Evolutionary conservation across 2,797 vertebrate species (phyloP).

Genomic region (Adrianichthys oophorus): DNA sequence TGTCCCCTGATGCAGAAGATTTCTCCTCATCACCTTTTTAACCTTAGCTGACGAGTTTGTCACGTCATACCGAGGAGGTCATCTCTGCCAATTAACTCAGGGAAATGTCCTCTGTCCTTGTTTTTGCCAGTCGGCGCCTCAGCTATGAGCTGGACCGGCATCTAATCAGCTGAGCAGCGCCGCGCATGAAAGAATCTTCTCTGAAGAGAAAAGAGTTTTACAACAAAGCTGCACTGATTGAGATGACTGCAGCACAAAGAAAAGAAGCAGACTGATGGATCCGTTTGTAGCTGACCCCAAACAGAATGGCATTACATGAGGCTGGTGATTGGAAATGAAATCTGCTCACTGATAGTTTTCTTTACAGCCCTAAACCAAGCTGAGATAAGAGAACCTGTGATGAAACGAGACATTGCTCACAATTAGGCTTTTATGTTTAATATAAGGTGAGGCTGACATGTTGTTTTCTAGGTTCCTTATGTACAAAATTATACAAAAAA

Average conservation of each 20-base stretch:
- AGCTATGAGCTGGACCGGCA: neutral
- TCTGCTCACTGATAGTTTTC: constrained; percentile 5
- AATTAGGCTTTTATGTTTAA: no score
- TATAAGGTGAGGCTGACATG: no score
- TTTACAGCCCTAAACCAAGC: constrained; percentile 3
- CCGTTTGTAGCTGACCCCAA: neutral
- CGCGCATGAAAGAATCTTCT: constrained; percentile 23
- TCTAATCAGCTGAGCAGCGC: constrained; percentile 13
- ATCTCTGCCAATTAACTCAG: constrained; percentile 27
- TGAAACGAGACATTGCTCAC: neutral
- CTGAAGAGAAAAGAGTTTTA: constrained; percentile 3
- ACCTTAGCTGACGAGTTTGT: constrained; percentile 29
- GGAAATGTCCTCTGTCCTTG: constrained; percentile 7
- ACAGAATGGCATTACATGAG: constrained; percentile 3
- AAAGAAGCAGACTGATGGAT: constrained; percentile 21
- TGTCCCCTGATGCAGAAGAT: neutral
- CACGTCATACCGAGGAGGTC: constrained; percentile 25
- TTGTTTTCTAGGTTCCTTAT: no score
- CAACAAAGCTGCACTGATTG: constrained; percentile 26
- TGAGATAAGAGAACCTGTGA: neutral
- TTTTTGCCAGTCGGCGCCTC: neutral
- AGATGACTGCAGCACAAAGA: constrained; percentile 12
- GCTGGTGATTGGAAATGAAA: constrained; percentile 9
- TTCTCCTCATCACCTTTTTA: neutral
- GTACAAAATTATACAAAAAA: neutral